These are phyloP conservation scores for Lophochroa leadbeateri DNA, from an alignment of 2,113 vertebrate genomes.

Conservation along the genomic window DNA sequence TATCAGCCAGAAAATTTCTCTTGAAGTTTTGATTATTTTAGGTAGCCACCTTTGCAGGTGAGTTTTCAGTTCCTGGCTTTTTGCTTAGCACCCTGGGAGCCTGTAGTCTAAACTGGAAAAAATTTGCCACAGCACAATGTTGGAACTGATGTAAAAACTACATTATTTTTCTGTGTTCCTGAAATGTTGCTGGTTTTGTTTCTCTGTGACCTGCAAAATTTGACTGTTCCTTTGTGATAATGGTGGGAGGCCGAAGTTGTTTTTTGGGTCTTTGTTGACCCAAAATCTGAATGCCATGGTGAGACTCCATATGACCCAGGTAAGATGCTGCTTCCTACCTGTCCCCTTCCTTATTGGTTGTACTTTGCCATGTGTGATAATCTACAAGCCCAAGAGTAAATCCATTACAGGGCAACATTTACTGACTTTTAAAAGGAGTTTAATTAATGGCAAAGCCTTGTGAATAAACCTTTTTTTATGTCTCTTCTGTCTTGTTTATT, in stretches of 20 bases:
- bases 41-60: background rate
- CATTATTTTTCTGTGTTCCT: background rate
- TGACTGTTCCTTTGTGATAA: background rate
- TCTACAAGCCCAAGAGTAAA: background rate
- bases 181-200: background rate
- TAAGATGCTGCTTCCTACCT: background rate
- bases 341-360: background rate
- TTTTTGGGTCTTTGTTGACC: background rate
- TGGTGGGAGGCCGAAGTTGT: background rate
- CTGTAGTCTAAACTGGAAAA: background rate
- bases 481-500: background rate
- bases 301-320: background rate
- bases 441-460: background rate
- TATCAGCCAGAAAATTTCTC: background rate
- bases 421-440: background rate
- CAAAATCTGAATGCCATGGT: background rate
- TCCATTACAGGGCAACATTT: background rate
- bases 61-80: background rate
- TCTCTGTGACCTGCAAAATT: background rate
- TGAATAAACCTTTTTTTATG: background rate
- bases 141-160: background rate
- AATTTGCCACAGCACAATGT: rapidly evolving
- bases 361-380: background rate
- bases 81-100: background rate
- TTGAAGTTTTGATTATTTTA: background rate